Evolutionary conservation across 1,140 invertebrate species (phyloP).

Genomic region (Bombus confusus): DNA sequence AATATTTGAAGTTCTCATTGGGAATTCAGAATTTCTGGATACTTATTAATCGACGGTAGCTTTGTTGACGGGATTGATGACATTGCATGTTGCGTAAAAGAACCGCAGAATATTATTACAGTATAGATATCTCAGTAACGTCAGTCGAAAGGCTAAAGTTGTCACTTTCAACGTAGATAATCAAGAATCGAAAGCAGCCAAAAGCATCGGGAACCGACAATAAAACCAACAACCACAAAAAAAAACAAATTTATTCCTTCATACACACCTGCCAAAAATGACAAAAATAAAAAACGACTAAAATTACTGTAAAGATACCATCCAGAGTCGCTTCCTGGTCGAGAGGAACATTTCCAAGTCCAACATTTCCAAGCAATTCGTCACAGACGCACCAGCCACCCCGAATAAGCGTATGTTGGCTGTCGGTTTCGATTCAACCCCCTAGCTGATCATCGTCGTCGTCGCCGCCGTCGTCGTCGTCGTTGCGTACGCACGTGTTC

Average conservation of each 20-base stretch:
- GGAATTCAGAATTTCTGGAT: no score
- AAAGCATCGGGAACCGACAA: no score
- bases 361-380: slow-evolving; percentile 15
- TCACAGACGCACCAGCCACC: background rate
- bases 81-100: no score
- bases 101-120: no score
- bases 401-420: slow-evolving; percentile 56
- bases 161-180: no score
- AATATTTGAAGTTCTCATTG: no score
- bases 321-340: background rate
- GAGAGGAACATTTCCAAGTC: no score
- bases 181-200: no score
- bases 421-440: slow-evolving; percentile 55
- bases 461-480: background rate
- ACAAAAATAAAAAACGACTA: background rate
- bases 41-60: no score
- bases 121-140: no score
- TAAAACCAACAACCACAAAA: background rate
- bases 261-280: background rate
- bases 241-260: background rate
- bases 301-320: background rate
- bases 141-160: no score
- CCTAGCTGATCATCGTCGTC: slow-evolving; percentile 13
- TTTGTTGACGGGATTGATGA: no score
- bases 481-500: slow-evolving; percentile 61